phyloP scores from a whole-genome alignment of 2,888 invertebrate genomes.

The Athalia circularis region DNA sequence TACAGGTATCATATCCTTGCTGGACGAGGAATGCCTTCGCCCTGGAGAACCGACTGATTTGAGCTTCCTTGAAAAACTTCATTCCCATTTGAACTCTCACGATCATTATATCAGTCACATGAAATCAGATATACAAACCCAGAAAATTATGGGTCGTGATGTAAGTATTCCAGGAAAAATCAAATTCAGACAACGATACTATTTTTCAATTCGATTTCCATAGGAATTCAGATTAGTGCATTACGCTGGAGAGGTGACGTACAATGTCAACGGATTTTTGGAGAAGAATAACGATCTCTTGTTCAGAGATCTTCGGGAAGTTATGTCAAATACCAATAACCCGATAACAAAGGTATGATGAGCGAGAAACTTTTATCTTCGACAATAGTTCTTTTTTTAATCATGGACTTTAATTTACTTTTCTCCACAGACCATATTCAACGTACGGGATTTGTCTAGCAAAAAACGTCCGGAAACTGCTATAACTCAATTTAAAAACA shows the following conservation, averaged over 20 bases:
- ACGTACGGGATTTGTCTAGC: slow-evolving; percentile 80
- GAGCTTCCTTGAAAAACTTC: slow-evolving; percentile 89
- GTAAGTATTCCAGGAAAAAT: slow-evolving; percentile 74
- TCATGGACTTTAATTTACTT: slow-evolving; percentile 35
- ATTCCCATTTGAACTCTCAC: slow-evolving; percentile 84
- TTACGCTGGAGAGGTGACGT: slow-evolving; percentile 95
- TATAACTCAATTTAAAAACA: slow-evolving; percentile 92
- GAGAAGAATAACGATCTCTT: slow-evolving; percentile 96
- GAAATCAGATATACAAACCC: slow-evolving; percentile 85
- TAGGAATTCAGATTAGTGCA: slow-evolving; percentile 93
- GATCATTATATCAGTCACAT: slow-evolving; percentile 90
- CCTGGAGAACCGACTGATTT: slow-evolving; percentile 91
- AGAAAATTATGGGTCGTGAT: slow-evolving; percentile 89
- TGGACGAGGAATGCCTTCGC: slow-evolving; percentile 94
- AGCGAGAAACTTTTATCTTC: slow-evolving; percentile 9
- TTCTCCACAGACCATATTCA: slow-evolving; percentile 76
- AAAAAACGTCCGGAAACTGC: slow-evolving; percentile 94
- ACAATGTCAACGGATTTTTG: slow-evolving; percentile 89
- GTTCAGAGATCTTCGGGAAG: slow-evolving; percentile 90
- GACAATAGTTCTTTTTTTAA: neutral
- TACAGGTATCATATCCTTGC: slow-evolving; percentile 86
- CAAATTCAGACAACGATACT: neutral
- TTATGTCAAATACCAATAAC: slow-evolving; percentile 85
- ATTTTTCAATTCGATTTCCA: slow-evolving; percentile 55
- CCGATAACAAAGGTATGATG: slow-evolving; percentile 76